Conservation (phyloP, 2,888 invertebrate species). For the Cactoblastis cactorum region DNA sequence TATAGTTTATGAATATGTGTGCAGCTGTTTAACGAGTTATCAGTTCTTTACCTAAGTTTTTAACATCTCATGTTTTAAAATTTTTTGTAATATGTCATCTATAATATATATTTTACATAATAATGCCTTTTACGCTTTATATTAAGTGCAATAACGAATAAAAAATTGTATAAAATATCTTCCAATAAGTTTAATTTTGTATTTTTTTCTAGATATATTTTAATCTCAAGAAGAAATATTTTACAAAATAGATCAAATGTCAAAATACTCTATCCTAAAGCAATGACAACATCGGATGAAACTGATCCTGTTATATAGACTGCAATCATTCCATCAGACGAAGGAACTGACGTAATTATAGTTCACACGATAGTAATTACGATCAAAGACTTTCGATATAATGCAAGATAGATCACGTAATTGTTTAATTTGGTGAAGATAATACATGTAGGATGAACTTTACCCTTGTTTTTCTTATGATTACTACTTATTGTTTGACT, state of each 20-base stretch:
- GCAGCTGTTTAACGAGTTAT: too few relatives aligned
- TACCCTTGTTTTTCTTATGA: too few relatives aligned
- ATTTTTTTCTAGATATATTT: background rate
- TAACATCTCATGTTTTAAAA: too few relatives aligned
- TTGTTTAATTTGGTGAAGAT: background rate
- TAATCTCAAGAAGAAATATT: background rate
- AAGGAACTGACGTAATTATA: conserved; percentile 3
- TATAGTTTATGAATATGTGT: too few relatives aligned
- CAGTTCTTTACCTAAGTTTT: too few relatives aligned
- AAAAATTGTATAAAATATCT: too few relatives aligned
- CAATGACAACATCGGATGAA: background rate
- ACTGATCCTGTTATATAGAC: background rate
- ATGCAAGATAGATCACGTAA: background rate
- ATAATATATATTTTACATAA: too few relatives aligned
- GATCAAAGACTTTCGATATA: background rate
- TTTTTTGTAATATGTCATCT: too few relatives aligned
- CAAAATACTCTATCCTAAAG: background rate
- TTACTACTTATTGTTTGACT: too few relatives aligned
- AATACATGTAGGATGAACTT: too few relatives aligned
- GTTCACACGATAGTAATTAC: background rate
- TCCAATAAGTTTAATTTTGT: background rate
- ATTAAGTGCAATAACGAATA: too few relatives aligned
- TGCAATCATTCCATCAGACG: conserved; percentile 7
- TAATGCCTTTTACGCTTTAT: too few relatives aligned
- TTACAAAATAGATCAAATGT: background rate